Base-by-base conservation (phyloP, 1,140 invertebrate genomes). In the Calosoma granatense region DNA sequence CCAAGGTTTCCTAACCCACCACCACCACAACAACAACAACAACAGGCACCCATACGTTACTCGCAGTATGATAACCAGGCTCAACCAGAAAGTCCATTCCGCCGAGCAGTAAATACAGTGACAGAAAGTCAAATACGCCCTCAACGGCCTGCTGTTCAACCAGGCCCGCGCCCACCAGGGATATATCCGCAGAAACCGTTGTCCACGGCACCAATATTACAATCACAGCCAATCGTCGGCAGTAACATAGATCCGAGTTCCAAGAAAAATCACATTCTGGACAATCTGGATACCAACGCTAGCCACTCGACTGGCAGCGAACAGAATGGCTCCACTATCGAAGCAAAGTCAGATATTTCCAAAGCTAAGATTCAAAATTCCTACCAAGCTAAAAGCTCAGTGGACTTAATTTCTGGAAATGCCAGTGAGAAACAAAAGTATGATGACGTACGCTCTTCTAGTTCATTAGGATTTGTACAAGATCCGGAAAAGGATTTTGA, bases 201-300 rank as follows among this genome's bases (percentile, higher is more conserved):
- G 22, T 17, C 52, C 23, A 15, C 52, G 17, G 52, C 14, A 1
- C 53, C 53, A 15, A 17, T 30, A 30, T 30, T n/a, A 36, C 14
- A 14, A 17, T 36, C 22, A 9, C 53, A 22, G 6, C 9, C 9
- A 47, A 3, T 3, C 4, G 17, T 6, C 15, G 26, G 26, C 14
- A 14, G 26, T 6, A 14, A 6, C 4, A 30, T 30, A 6, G 26
- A 30, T 4, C 26, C 60, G 17, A 51, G 58, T 57, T 65, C 66
- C 64, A 69, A 59, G 60, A 74, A 74, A 72, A 61, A 67, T 67
- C 65, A 57, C 70, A 75, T 70, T 65, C 73, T 75, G 73, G 73
- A 75, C 58, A 70, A 69, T 64, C 70, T 68, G 71, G 69, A 63
- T 55, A 56, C 58, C 47, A 55, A 60, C 20, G 68, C 69, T 30